Conservation (phyloP, 2,888 invertebrate species). For the Brachynemurus nebulosus region DNA sequence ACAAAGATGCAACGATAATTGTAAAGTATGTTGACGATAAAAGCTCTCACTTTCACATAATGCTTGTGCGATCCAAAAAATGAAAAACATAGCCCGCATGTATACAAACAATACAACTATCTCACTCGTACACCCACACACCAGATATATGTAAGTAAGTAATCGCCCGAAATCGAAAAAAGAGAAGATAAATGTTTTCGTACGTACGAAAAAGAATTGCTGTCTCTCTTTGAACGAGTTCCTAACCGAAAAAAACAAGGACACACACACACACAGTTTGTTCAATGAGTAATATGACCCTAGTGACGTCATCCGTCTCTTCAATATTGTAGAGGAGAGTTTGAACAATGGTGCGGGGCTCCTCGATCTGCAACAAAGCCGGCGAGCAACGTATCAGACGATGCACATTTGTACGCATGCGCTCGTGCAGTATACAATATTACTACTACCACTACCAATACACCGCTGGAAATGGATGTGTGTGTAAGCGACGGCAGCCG, state of each 20-base stretch:
- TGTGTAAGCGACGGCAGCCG: no score
- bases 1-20: neutral
- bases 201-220: neutral
- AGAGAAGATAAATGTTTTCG: neutral
- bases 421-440: no score
- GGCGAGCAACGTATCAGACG: no score
- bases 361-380: no score
- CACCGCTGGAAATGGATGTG: no score
- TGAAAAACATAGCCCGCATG: neutral
- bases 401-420: no score
- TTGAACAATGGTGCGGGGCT: no score
- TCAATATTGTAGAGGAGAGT: no score
- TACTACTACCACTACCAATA: no score
- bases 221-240: neutral
- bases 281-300: constrained; percentile 2
- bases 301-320: constrained; percentile 1
- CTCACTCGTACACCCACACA: neutral
- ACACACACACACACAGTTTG: neutral
- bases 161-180: neutral
- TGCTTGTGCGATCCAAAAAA: neutral
- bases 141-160: neutral
- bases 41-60: constrained; percentile 5
- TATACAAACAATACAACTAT: neutral
- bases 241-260: neutral
- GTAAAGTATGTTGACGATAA: neutral